Evolutionary conservation across 2,113 vertebrate genomes (phyloP).

Genomic region (Chaetodon auriga): DNA sequence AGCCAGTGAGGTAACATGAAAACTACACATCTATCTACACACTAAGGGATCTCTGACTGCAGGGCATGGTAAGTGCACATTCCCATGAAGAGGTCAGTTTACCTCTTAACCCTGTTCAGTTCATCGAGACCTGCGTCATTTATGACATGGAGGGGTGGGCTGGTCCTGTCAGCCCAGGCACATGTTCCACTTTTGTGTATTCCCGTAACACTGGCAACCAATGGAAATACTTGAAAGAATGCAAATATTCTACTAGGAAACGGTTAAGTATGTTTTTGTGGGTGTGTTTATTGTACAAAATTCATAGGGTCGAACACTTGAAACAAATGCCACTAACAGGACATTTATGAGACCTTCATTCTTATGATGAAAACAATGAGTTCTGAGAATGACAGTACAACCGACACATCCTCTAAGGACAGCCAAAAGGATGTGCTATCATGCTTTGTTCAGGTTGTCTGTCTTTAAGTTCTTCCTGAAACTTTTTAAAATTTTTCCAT

Average conservation of each 20-base stretch:
- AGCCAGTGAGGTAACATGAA: slow-evolving; percentile 85
- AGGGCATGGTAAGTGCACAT: slow-evolving; percentile 69
- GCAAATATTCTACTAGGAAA: slow-evolving; percentile 39
- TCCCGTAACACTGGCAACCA: slow-evolving; percentile 37
- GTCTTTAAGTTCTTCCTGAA: slow-evolving; percentile 36
- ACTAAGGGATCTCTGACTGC: slow-evolving; percentile 80
- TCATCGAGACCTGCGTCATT: slow-evolving; percentile 78
- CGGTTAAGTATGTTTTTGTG: slow-evolving; percentile 25
- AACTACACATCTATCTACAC: slow-evolving; percentile 77
- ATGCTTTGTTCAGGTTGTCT: slow-evolving; percentile 35
- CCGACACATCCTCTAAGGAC: slow-evolving; percentile 26
- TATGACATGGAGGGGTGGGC: slow-evolving; percentile 30
- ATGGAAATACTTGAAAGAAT: slow-evolving; percentile 39
- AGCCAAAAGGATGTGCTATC: slow-evolving; percentile 1
- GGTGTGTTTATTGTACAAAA: slow-evolving; percentile 34
- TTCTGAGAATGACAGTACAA: slow-evolving; percentile 37
- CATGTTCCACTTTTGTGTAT: slow-evolving; percentile 47
- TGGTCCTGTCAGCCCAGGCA: slow-evolving; percentile 58
- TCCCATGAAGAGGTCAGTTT: slow-evolving; percentile 48
- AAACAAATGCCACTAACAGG: slow-evolving; percentile 30
- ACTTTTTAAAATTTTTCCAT: slow-evolving; percentile 40
- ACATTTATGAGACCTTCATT: slow-evolving; percentile 28
- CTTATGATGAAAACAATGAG: slow-evolving; percentile 8
- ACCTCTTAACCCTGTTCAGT: slow-evolving; percentile 70
- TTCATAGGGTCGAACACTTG: background rate